Evolutionary conservation across 2,888 invertebrate species (phyloP), one percentile per base, ranked within the genome.

Genomic region (Aphelenchoides bicaudatus): DNA sequence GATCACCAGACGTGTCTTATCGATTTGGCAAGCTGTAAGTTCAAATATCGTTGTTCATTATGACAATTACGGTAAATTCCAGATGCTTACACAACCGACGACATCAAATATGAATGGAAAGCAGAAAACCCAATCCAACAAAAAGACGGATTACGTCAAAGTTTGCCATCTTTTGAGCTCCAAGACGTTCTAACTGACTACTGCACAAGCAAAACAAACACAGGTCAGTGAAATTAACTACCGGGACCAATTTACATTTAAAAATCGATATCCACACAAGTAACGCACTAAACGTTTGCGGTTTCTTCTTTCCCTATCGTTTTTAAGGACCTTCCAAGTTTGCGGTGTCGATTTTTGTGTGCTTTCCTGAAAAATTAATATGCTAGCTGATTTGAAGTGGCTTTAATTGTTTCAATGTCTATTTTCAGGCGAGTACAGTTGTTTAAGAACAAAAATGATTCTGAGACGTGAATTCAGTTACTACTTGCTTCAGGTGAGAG

Each of bases 381-480:
- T n/a, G n/a, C n/a, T n/a, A n/a, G n/a, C n/a, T n/a, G n/a, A n/a
- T n/a, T 34, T 34, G 34, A 34, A 34, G 34, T 34, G 34, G 34
- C 10, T 34, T 34, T 34, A n/a, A n/a, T n/a, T n/a, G n/a, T n/a
- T n/a, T n/a, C n/a, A n/a, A n/a, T n/a, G 53, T 61, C 2, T 39
- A 10, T 27, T 84, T 84, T 68, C 84, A 93, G 93, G 93, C 80
- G 91, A 90, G 85, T 94, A 93, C 87, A 92, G 92, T 84, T 94
- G 93, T 83, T 85, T 94, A 79, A 90, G 90, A 83, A 93, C 94
- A 77, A 90, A 92, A 83, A 85, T 94, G 80, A 86, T 90, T 78
- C 91, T 94, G 86, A 91, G 92, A 82, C 86, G 94, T 78, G 93
- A 94, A 84, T 94, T 94, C 87, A 90, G 90, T 83, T 94, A 93